Conservation (phyloP, 2,113 vertebrate species). For the Pseudopipra pipra region DNA sequence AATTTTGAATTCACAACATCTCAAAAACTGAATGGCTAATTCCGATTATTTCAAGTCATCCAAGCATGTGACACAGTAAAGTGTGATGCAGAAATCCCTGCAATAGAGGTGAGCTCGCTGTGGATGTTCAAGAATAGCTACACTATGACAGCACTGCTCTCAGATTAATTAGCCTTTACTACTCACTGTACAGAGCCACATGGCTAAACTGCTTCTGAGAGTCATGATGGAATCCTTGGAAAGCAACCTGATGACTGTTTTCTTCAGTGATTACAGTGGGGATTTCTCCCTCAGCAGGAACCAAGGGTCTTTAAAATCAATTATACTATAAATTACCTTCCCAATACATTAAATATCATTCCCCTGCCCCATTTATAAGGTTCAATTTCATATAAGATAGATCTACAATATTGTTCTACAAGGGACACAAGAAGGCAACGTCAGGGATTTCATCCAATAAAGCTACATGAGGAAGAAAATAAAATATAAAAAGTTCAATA, state of each 20-base stretch:
- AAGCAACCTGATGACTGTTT: slow-evolving; percentile 30
- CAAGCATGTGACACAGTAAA: not conserved
- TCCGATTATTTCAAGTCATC: not conserved
- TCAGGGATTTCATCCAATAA: not conserved
- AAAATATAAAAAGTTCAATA: not conserved
- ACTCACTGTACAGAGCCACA: not conserved
- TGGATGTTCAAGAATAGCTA: not conserved
- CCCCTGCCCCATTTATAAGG: not conserved
- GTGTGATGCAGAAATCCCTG: not conserved
- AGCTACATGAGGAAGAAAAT: not conserved
- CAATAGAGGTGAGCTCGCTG: not conserved
- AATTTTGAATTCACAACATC: not conserved
- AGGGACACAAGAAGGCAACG: not conserved
- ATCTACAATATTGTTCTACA: not conserved
- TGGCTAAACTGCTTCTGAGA: slow-evolving; percentile 18
- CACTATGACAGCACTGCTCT: not conserved
- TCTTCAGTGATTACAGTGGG: slow-evolving; percentile 34
- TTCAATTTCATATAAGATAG: not conserved
- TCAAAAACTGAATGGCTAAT: not conserved
- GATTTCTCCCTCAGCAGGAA: slow-evolving; percentile 42
- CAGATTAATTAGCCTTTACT: slow-evolving; percentile 35
- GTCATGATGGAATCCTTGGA: not conserved
- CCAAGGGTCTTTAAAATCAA: slow-evolving; percentile 31
- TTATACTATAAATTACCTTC: slow-evolving; percentile 15
- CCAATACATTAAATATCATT: slow-evolving; percentile 31